Conservation (phyloP, 2,113 vertebrate species). For the Melanerpes aurifrons region DNA sequence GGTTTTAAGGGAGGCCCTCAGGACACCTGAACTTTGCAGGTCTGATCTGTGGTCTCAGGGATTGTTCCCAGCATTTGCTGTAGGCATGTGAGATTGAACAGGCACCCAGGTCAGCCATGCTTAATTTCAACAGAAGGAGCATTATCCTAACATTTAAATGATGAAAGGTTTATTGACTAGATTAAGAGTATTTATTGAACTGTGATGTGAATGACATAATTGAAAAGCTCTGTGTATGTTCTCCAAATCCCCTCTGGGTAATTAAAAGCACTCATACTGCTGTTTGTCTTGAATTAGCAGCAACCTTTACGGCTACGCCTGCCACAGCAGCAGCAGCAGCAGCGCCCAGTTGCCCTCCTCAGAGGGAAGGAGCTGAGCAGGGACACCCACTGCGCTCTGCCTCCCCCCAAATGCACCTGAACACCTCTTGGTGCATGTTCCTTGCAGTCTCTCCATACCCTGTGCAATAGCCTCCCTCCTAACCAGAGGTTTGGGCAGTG, state of each 20-base stretch:
- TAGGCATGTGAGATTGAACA: neutral
- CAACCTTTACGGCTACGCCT: rapidly evolving
- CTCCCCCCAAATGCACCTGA: rapidly evolving
- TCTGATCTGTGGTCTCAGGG: neutral
- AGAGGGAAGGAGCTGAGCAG: neutral
- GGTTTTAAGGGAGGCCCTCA: neutral
- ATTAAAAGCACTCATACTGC: neutral
- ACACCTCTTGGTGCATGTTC: neutral
- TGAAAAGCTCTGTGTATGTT: slow-evolving; percentile 3
- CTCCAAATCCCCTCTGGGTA: neutral
- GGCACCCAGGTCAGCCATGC: neutral
- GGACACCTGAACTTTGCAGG: neutral
- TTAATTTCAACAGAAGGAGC: slow-evolving; percentile 17
- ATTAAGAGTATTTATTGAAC: slow-evolving; percentile 41
- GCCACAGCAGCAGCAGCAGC: neutral
- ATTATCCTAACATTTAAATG: slow-evolving; percentile 34
- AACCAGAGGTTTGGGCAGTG: neutral
- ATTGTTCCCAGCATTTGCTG: neutral
- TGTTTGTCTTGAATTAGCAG: slow-evolving; percentile 20
- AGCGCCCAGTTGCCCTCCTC: neutral
- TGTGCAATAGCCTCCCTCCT: neutral
- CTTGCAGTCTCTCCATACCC: neutral
- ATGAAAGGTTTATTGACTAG: slow-evolving; percentile 38
- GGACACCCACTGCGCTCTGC: neutral
- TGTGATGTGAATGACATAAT: slow-evolving; percentile 1